phyloP scores from a whole-genome alignment of 2,113 vertebrate genomes.

The Mugil cephalus region DNA sequence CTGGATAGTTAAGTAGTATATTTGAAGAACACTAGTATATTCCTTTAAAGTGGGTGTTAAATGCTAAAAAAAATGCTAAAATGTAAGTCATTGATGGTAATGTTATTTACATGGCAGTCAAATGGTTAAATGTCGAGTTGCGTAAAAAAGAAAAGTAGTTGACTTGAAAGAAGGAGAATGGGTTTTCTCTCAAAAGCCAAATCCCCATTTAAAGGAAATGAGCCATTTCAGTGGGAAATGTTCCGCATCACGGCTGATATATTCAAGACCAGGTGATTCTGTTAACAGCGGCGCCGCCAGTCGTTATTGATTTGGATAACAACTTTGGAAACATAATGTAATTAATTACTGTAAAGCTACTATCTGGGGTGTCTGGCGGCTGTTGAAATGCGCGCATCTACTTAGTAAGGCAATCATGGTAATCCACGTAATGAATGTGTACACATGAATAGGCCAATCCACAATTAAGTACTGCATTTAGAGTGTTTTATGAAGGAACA shows the following conservation, averaged over 20 bases:
- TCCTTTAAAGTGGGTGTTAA: too few species aligned
- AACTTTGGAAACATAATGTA: slow-evolving; percentile 35
- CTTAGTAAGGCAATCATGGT: slow-evolving; percentile 42
- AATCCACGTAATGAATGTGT: slow-evolving; percentile 64
- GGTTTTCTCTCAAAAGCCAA: not conserved
- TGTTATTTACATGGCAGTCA: too few species aligned
- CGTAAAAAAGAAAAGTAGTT: not conserved
- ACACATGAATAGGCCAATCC: slow-evolving; percentile 50
- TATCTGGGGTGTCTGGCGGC: slow-evolving; percentile 6
- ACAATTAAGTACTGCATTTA: slow-evolving; percentile 48
- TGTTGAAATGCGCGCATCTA: slow-evolving; percentile 30
- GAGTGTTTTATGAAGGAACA: slow-evolving; percentile 42
- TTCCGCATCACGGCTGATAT: not conserved
- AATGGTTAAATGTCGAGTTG: too few species aligned
- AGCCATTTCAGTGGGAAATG: not conserved
- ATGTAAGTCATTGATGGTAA: too few species aligned
- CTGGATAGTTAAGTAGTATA: too few species aligned
- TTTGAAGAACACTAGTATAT: too few species aligned
- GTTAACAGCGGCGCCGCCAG: too few species aligned
- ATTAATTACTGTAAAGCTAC: slow-evolving; percentile 31
- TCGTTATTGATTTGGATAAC: slow-evolving; percentile 17
- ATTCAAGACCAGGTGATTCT: slow-evolving; percentile 4
- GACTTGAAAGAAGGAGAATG: not conserved
- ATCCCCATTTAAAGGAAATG: not conserved
- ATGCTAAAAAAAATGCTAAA: too few species aligned